Percentiles rank a stretch among this genome's conserved stretches.
Conservation (phyloP, 2,797 vertebrate genomes). For the Bradypodion ventrale region DNA sequence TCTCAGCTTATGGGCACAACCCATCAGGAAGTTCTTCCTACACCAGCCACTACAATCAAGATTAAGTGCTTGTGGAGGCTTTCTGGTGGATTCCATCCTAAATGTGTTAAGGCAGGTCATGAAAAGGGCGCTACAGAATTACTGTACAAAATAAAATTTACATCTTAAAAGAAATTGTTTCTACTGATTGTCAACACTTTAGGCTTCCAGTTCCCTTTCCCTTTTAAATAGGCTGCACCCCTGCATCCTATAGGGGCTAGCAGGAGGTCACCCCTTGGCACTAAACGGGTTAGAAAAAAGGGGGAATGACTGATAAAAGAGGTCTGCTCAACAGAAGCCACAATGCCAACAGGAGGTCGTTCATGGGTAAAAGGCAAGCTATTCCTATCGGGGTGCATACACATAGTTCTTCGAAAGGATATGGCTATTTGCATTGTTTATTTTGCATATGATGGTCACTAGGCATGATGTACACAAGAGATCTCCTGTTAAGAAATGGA, state of each 20-base stretch:
- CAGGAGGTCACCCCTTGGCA: no score
- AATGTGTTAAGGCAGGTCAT: constrained; percentile 1
- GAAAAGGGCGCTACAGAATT: constrained; percentile 21
- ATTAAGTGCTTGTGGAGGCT: no score
- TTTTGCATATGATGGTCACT: background rate
- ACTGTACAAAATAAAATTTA: constrained; percentile 28
- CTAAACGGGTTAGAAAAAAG: constrained; percentile 36
- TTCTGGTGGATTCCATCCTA: background rate
- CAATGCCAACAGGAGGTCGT: background rate
- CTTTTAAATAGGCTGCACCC: constrained; percentile 33
- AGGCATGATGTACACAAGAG: constrained; percentile 4
- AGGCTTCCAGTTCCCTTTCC: constrained; percentile 41
- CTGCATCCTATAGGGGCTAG: background rate
- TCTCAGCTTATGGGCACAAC: background rate
- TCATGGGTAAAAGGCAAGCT: background rate
- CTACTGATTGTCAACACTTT: constrained; percentile 77
- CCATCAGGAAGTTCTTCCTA: background rate
- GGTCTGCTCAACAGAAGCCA: background rate
- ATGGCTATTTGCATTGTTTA: constrained; percentile 5
- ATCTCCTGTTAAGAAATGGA: background rate
- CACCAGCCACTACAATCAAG: background rate
- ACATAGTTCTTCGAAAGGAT: background rate
- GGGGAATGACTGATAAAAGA: constrained; percentile 32
- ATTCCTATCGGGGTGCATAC: accelerated
- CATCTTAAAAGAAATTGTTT: constrained; percentile 31